These are phyloP conservation scores for Thunnus albacares DNA, from an alignment of 2,797 vertebrate species.

Conservation along the genomic window DNA sequence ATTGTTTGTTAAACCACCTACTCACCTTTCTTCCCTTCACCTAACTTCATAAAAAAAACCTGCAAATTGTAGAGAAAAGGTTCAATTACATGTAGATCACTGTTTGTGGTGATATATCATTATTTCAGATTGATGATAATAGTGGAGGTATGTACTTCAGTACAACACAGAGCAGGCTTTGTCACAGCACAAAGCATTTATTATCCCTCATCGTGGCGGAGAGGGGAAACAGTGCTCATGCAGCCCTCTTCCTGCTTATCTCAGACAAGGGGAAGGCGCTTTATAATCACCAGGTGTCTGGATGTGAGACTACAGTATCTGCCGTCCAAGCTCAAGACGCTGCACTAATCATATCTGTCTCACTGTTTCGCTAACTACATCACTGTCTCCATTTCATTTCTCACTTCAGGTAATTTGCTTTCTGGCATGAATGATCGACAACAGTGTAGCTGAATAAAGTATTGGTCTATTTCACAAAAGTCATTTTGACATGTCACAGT, in stretches of 20 bases:
- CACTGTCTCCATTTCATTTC: constrained; percentile 26
- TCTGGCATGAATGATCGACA: not conserved
- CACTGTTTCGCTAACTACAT: not conserved
- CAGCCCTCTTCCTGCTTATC: constrained; percentile 70
- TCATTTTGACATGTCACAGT: not conserved
- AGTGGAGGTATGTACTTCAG: constrained; percentile 56
- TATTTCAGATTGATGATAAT: constrained; percentile 67
- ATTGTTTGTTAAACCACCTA: constrained; percentile 44
- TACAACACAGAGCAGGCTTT: constrained; percentile 69
- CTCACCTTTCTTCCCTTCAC: constrained; percentile 18
- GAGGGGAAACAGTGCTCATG: constrained; percentile 58
- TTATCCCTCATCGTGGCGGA: constrained; percentile 57
- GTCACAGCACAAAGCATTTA: constrained; percentile 78
- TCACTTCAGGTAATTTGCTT: constrained; percentile 12
- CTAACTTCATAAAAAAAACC: constrained; percentile 34
- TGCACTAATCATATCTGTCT: constrained; percentile 48
- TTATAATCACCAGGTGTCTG: constrained; percentile 75
- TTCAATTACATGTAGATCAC: constrained; percentile 57
- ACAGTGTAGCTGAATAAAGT: not conserved
- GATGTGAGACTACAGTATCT: constrained; percentile 47
- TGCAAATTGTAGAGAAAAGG: constrained; percentile 52
- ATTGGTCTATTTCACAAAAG: not conserved
- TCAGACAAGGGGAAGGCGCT: constrained; percentile 66
- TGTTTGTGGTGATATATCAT: constrained; percentile 65
- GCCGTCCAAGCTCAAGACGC: constrained; percentile 37